Conservation (phyloP, 2,113 vertebrate species). For the Geothlypis trichas region DNA sequence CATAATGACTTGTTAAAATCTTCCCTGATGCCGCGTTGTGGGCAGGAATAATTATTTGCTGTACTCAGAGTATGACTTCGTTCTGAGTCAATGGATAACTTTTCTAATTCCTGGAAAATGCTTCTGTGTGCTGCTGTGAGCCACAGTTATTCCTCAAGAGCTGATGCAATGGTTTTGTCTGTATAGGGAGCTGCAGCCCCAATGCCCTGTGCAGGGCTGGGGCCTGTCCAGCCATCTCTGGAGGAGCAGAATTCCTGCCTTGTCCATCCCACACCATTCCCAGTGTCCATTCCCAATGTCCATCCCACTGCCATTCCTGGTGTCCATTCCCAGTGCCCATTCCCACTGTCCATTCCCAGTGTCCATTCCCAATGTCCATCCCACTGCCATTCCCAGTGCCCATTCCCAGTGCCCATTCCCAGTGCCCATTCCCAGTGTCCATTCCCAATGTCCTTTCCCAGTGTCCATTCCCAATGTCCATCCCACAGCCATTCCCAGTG, state of each 20-base stretch:
- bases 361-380: neutral
- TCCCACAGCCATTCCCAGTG: neutral
- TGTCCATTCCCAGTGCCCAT: too few relatives aligned
- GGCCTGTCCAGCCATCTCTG: neutral
- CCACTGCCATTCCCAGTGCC: neutral
- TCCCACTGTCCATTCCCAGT: neutral
- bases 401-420: too few relatives aligned
- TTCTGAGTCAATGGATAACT: neutral
- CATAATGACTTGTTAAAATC: constrained; percentile 26
- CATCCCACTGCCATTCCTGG: too few relatives aligned
- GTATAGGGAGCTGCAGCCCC: neutral
- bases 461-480: neutral
- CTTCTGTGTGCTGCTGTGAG: neutral
- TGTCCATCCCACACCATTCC: too few relatives aligned
- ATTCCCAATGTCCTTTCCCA: too few relatives aligned
- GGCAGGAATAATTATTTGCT: neutral
- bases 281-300: too few relatives aligned
- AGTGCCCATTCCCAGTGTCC: neutral
- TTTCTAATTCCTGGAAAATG: neutral
- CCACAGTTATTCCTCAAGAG: neutral
- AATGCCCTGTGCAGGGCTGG: neutral
- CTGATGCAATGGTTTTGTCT: neutral
- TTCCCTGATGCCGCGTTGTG: neutral
- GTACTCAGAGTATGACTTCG: neutral
- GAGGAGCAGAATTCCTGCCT: neutral